These are phyloP conservation scores for Danio aesculapii DNA, from an alignment of 2,797 vertebrate genomes.

Conservation along the genomic window DNA sequence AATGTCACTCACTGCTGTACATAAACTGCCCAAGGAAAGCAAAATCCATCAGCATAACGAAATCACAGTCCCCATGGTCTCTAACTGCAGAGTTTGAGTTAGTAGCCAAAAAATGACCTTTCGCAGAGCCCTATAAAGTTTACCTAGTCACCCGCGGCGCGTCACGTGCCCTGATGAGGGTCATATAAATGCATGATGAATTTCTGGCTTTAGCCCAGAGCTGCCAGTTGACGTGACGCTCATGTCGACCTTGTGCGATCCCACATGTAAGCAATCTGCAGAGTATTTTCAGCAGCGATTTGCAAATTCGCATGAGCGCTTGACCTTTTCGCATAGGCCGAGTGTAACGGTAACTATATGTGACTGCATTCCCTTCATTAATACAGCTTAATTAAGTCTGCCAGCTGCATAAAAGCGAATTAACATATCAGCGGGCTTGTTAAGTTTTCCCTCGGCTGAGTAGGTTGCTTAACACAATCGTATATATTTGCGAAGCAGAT, in stretches of 20 bases:
- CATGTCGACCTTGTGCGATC: constrained; percentile 33
- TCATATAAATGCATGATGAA: constrained; percentile 33
- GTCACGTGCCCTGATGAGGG: constrained; percentile 21
- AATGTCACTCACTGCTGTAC: constrained; percentile 53
- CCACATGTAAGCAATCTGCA: constrained; percentile 12
- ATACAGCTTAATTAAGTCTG: constrained; percentile 62
- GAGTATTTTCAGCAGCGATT: constrained; percentile 3
- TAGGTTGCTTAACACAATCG: constrained; percentile 58
- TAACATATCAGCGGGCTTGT: constrained; percentile 64
- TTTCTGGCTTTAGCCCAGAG: constrained; percentile 26
- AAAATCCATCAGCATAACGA: constrained; percentile 60
- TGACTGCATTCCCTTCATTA: constrained; percentile 43
- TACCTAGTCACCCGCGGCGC: not conserved
- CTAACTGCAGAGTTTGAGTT: constrained; percentile 26
- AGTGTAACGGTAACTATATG: constrained; percentile 19
- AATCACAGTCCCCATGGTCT: constrained; percentile 37
- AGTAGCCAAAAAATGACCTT: constrained; percentile 34
- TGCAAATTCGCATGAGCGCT: constrained; percentile 25
- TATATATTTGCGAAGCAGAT: constrained; percentile 48
- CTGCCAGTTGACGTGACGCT: constrained; percentile 22
- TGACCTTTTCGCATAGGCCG: constrained; percentile 30
- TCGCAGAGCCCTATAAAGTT: constrained; percentile 26
- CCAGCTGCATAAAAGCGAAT: constrained; percentile 61
- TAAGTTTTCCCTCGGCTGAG: constrained; percentile 57
- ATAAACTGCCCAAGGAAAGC: constrained; percentile 60